These are phyloP conservation scores for Acrobasis suavella DNA, from an alignment of 2,888 invertebrate genomes.

Conservation along the genomic window DNA sequence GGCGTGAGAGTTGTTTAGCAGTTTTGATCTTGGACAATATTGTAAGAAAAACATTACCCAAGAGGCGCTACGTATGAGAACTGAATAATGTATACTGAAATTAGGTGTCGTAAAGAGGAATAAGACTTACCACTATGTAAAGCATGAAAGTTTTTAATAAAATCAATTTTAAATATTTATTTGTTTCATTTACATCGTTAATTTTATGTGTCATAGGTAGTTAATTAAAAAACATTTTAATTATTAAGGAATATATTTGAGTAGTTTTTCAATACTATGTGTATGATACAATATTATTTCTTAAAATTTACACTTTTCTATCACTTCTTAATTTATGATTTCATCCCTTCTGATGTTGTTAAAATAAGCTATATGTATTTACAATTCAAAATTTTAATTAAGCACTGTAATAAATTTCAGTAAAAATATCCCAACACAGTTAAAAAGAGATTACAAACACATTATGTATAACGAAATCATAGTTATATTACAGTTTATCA, in stretches of 20 bases:
- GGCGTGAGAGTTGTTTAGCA: neutral
- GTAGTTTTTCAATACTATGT: slow-evolving; percentile 58
- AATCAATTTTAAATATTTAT: slow-evolving; percentile 41
- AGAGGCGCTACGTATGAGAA: slow-evolving; percentile 33
- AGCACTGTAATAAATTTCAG: slow-evolving; percentile 30
- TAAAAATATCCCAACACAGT: slow-evolving; percentile 25
- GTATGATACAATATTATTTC: slow-evolving; percentile 60
- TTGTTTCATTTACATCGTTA: slow-evolving; percentile 30
- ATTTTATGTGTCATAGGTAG: neutral
- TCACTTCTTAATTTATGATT: slow-evolving; percentile 44
- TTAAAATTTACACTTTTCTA: slow-evolving; percentile 57
- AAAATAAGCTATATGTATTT: slow-evolving; percentile 42
- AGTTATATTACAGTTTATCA: neutral
- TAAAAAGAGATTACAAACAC: slow-evolving; percentile 8
- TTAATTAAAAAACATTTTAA: slow-evolving; percentile 19
- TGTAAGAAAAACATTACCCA: slow-evolving; percentile 30
- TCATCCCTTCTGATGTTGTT: slow-evolving; percentile 39
- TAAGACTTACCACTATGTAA: slow-evolving; percentile 75
- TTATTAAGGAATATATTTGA: slow-evolving; percentile 68
- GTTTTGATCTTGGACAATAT: slow-evolving; percentile 25
- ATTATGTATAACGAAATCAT: neutral
- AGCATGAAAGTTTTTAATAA: slow-evolving; percentile 69
- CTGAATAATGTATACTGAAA: slow-evolving; percentile 40
- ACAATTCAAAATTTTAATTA: slow-evolving; percentile 40
- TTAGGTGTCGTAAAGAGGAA: slow-evolving; percentile 65